phyloP scores from a whole-genome alignment of 1,140 invertebrate species.

The Gerris buenoi region DNA sequence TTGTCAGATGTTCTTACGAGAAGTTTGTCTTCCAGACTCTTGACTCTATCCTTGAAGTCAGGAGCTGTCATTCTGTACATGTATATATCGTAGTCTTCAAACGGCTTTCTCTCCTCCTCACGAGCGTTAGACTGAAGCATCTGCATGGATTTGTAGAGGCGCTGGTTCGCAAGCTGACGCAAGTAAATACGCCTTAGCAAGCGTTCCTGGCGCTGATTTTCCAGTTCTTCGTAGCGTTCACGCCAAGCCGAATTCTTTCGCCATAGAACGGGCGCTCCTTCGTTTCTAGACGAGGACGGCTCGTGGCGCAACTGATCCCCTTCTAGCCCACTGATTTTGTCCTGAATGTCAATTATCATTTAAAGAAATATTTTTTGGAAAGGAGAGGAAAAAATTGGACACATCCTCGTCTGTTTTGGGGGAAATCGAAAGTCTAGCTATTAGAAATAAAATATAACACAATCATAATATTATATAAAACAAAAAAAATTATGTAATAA shows the following conservation, averaged over 20 bases:
- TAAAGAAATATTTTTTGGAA: not conserved
- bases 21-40: conserved; percentile 58
- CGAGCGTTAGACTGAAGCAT: conserved; percentile 53
- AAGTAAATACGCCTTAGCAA: conserved; percentile 46
- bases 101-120: conserved; percentile 36
- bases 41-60: conserved; percentile 58
- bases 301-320: not conserved
- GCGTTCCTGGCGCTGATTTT: conserved; percentile 45
- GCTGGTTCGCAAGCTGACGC: conserved; percentile 48
- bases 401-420: too few relatives aligned
- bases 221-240: conserved; percentile 50
- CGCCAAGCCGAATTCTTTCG: conserved; percentile 16
- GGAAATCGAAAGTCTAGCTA: too few relatives aligned
- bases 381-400: too few relatives aligned
- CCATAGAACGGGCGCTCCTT: not conserved
- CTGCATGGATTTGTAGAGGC: conserved; percentile 61
- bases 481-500: too few relatives aligned
- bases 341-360: not conserved
- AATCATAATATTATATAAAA: too few relatives aligned
- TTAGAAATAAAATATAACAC: too few relatives aligned
- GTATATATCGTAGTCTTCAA: conserved; percentile 59
- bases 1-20: conserved; percentile 62
- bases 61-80: conserved; percentile 55
- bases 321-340: not conserved
- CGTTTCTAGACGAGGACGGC: not conserved